A percentile compares a stretch with the other conserved stretches of the same genome.
Evolutionary conservation across 2,888 invertebrate species (phyloP).

Genomic region (Heliconius charithonia): DNA sequence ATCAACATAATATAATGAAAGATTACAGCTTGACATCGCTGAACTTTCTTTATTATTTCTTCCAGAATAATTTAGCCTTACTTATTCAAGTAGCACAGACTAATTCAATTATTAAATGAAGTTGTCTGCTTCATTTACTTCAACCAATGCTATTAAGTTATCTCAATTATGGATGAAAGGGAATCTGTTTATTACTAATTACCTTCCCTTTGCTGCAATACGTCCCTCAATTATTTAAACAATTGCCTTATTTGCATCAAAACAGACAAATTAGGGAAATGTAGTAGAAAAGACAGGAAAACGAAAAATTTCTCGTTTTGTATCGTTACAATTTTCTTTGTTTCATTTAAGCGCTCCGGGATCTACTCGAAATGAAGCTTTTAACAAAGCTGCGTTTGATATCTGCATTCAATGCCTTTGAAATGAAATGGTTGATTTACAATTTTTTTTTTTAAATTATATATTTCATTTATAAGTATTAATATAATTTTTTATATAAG

Average conservation of each 20-base stretch:
- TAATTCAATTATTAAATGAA: conserved; percentile 32
- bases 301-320: conserved; percentile 34
- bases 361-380: background rate
- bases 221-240: conserved; percentile 38
- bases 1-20: background rate
- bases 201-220: conserved; percentile 34
- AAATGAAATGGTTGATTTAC: background rate
- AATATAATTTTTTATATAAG: background rate
- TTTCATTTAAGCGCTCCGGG: conserved; percentile 18
- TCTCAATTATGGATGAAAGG: conserved; percentile 36
- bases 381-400: conserved; percentile 13
- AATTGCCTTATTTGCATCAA: conserved; percentile 39
- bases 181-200: conserved; percentile 35
- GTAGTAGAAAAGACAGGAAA: conserved; percentile 25
- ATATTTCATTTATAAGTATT: background rate
- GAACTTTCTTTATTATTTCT: background rate
- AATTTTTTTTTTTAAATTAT: background rate
- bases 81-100: background rate
- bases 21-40: background rate
- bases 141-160: conserved; percentile 29
- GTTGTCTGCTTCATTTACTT: conserved; percentile 22
- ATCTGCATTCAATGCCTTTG: background rate
- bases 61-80: background rate
- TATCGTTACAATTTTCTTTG: conserved; percentile 31
- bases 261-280: conserved; percentile 26